Base-by-base conservation (phyloP, 2,888 invertebrate species). In the Tetragonula carbonaria region DNA sequence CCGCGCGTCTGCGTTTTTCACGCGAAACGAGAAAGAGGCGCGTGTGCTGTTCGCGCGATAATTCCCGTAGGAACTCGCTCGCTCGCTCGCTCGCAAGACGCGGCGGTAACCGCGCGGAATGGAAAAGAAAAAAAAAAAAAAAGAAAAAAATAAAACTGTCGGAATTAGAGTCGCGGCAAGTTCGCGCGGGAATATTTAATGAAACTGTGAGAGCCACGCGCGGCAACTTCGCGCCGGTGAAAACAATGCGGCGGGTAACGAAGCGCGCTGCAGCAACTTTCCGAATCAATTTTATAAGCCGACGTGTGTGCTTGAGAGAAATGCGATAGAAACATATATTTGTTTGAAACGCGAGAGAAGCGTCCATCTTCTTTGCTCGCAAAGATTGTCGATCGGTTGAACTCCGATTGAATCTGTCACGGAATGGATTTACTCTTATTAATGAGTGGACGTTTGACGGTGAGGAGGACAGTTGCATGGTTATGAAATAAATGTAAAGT, bases 1-100 rank as follows among this genome's bases (percentile, higher is more conserved):
- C n/a, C 74, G 45, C 65, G 45, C 65, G 55, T 81, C 65, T 73
- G 73, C 78, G 33, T 85, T 86, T 85, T 86, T 68, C 78, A 38
- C 78, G 73, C 68, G 68, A 81, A 45, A 74, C 74, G 57, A 72
- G 81, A 85, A 85, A 84, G 72, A 81, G 85, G 85, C 8, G 45
- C 45, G 45, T 78, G 80, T 59, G 85, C 74, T 75, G 70, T 65
- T 85, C 74, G 80, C 85, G 38, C 85, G 85, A 76, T 85, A 86
- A 85, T 86, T 85, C 81, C 85, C 85, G 16, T 8, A 55, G 85
- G 85, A 68, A 80, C 77, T 74, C 67, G 14, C 53, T 33, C 65
- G 0, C 28, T 28, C n/a, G 28, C 28, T 33, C 33, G 50, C 3
- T 4, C 45, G 57, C 23, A 71, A 73, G 80, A 74, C 45, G 78